Evolutionary conservation across 2,888 invertebrate genomes (phyloP), one percentile per base, ranked within the genome.

Genomic region (Stomorhina lunata): DNA sequence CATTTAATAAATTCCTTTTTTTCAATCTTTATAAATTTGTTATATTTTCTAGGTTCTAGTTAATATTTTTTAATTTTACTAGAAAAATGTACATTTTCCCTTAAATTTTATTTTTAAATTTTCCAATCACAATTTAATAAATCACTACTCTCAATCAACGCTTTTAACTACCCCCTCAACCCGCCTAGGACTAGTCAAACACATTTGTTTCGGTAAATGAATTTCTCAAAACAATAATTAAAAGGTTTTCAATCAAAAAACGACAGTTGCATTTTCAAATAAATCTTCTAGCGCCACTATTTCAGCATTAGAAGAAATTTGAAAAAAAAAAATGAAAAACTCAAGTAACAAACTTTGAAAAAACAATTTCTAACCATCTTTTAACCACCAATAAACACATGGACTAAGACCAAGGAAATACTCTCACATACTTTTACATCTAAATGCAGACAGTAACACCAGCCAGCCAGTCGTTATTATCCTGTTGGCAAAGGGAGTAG

Each of bases 381-480:
- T 59, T 48, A 29, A 77, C 76, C 76, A 50, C 29, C 59, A 68
- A 69, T 69, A 77, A 69, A 77, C 68, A 61, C 27, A 45, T 43
- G 25, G 15, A 69, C 32, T 69, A 43, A 43, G 43, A 9, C n/a
- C 6, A 50, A n/a, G n/a, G n/a, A 29, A 22, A 57, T 32, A 40
- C 40, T 32, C 53, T 20, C 1, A 27, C 40, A 43, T 1, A 65
- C 43, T 5, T 4, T 32, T n/a, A 68, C 7, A 20, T 29, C 32
- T 15, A 53, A 15, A 37, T 9, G 9, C 48, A 50, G 7, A 48
- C 25, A 25, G 40, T 50, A 61, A 69, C 50, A 17, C 50, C 17
- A 77, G 32, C 22, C 27, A 4, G n/a, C n/a, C n/a, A n/a, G n/a
- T n/a, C 37, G 37, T n/a, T n/a, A 37, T 10, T 4, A 37, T 37